These are phyloP conservation scores for Porites evermanni DNA, from an alignment of 92 coral and sea anemone genomes.

Conservation along the genomic window DNA sequence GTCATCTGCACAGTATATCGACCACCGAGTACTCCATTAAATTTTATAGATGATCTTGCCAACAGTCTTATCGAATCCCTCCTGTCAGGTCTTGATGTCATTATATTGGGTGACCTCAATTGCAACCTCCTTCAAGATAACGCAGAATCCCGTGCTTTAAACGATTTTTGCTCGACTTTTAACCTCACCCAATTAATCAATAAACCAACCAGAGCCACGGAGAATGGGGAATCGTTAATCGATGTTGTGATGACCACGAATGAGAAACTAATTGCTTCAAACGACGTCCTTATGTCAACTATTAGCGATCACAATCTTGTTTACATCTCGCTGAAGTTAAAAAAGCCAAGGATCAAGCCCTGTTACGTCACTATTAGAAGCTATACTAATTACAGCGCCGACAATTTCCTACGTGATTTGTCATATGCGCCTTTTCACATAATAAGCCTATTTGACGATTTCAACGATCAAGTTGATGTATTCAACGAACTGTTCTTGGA, in stretches of 20 bases:
- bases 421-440: constrained; percentile 59
- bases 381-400: constrained; percentile 27
- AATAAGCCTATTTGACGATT: constrained; percentile 1
- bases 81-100: too few species aligned
- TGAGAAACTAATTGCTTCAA: too few species aligned
- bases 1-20: constrained; percentile 42
- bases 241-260: constrained; percentile 22
- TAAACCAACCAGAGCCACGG: constrained; percentile 57
- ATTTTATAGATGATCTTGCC: constrained; percentile 42
- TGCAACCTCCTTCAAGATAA: too few species aligned
- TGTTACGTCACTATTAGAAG: neutral
- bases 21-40: constrained; percentile 55
- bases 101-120: too few species aligned
- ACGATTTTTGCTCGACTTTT: constrained; percentile 59
- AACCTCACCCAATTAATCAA: constrained; percentile 56
- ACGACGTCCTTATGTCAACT: too few species aligned
- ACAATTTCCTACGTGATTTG: constrained; percentile 23
- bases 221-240: constrained; percentile 45
- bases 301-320: too few species aligned
- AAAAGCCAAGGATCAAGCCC: too few species aligned
- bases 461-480: constrained; percentile 46
- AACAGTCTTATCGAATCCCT: too few species aligned
- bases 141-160: too few species aligned
- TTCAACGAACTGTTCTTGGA: constrained; percentile 53
- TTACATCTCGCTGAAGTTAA: too few species aligned